These are phyloP conservation scores for Eucera pruinosa DNA, from an alignment of 2,888 invertebrate species.

Conservation along the genomic window DNA sequence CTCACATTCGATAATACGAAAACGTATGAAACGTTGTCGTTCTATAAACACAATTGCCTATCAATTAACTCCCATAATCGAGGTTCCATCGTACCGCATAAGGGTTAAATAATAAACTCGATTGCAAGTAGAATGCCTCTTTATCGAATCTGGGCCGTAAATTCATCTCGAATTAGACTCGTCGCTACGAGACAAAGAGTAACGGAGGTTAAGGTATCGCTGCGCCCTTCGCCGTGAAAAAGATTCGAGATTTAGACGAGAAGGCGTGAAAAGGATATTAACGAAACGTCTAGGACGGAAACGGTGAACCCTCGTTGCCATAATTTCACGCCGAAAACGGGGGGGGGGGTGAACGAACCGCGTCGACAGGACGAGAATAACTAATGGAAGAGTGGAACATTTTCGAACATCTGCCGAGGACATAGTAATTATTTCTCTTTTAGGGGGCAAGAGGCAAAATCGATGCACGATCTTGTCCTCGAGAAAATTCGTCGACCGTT, in stretches of 20 bases:
- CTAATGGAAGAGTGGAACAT: constrained; percentile 61
- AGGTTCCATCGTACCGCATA: no score
- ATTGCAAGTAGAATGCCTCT: no score
- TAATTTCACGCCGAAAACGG: constrained; percentile 65
- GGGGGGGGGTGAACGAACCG: constrained; percentile 56
- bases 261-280: constrained; percentile 38
- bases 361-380: constrained; percentile 67
- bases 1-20: no score
- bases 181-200: no score
- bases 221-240: no score
- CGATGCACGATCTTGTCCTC: constrained; percentile 4
- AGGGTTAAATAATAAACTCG: no score
- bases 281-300: constrained; percentile 51
- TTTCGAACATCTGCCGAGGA: constrained; percentile 68
- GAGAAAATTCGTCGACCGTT: background rate
- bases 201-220: no score
- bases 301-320: constrained; percentile 32
- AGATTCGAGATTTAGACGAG: background rate
- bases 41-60: no score
- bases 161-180: no score
- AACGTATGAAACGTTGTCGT: no score
- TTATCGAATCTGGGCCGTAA: no score
- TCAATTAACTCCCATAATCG: no score
- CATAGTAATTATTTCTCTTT: constrained; percentile 66
- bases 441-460: constrained; percentile 28